These are phyloP conservation scores for Sebastes trivittatus DNA, from an alignment of 2,797 vertebrate species.

Conservation along the genomic window DNA sequence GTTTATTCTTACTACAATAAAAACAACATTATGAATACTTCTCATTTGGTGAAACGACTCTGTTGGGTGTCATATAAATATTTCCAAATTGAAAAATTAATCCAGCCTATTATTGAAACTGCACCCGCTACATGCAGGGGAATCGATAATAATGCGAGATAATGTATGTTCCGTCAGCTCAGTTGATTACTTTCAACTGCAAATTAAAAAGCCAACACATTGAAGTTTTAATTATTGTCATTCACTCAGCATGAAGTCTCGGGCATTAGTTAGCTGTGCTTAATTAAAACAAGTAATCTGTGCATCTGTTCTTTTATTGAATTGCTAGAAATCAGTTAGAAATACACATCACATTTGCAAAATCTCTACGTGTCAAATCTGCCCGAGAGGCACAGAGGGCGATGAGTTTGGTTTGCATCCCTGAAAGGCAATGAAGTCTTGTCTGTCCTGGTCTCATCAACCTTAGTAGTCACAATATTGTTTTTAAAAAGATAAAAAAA, in stretches of 20 bases:
- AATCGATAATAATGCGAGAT: not conserved
- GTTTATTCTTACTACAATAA: not conserved
- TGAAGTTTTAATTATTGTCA: not conserved
- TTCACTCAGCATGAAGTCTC: not conserved
- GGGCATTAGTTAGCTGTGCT: not conserved
- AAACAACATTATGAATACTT: not conserved
- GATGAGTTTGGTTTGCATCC: not conserved
- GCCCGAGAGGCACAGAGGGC: not conserved
- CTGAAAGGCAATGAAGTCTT: not conserved
- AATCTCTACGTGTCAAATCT: not conserved
- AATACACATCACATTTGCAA: not conserved
- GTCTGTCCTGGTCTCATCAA: not conserved
- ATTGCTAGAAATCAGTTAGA: not conserved
- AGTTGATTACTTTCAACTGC: not conserved
- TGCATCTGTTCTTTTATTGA: not conserved
- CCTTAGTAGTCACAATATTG: not conserved
- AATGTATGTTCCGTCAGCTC: not conserved
- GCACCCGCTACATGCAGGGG: too few relatives aligned
- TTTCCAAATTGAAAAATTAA: not conserved
- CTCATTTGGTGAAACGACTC: not conserved
- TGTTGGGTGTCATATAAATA: not conserved
- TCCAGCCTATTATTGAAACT: not conserved
- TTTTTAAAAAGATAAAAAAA: not conserved
- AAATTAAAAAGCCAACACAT: not conserved
- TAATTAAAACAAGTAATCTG: not conserved